Conservation (phyloP, 2,888 invertebrate species). For the Criorhina ranunculi region DNA sequence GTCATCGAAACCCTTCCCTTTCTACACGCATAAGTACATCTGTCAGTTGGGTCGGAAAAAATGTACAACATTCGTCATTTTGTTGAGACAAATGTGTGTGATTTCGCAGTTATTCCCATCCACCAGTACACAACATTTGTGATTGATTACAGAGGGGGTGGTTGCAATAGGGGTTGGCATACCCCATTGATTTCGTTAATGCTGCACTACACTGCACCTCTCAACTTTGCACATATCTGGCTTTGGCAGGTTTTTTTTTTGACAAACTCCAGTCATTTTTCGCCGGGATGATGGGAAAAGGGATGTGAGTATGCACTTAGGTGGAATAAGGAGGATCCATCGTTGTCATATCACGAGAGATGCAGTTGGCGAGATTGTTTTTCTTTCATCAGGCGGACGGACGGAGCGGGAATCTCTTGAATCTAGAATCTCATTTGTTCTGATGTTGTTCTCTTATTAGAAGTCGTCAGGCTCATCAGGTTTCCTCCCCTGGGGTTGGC, state of each 20-base stretch:
- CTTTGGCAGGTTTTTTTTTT: conserved; percentile 5
- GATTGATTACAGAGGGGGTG: conserved; percentile 5
- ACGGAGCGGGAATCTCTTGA: conserved; percentile 34
- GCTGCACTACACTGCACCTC: conserved; percentile 11
- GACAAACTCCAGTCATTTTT: conserved; percentile 31
- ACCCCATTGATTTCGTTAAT: conserved; percentile 11
- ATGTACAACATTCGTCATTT: conserved; percentile 13
- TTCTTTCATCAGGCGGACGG: conserved; percentile 52
- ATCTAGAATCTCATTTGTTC: conserved; percentile 58
- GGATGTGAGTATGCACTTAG: conserved; percentile 1
- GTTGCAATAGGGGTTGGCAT: not conserved
- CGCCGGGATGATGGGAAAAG: conserved; percentile 4
- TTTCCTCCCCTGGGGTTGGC: not conserved
- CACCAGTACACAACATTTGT: not conserved
- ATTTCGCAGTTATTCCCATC: not conserved
- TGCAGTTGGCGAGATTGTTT: conserved; percentile 63
- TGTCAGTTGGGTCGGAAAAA: not conserved
- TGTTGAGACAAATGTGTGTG: conserved; percentile 7
- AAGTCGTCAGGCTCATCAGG: conserved; percentile 19
- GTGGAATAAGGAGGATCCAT: conserved; percentile 13
- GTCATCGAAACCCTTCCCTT: not conserved
- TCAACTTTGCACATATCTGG: conserved; percentile 11
- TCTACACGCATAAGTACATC: not conserved
- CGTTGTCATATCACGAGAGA: conserved; percentile 56
- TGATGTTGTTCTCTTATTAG: conserved; percentile 27